Percentiles rank a stretch among this genome's conserved stretches.
Conservation (phyloP, 1,140 invertebrate genomes). For the Drepana arcuata region DNA sequence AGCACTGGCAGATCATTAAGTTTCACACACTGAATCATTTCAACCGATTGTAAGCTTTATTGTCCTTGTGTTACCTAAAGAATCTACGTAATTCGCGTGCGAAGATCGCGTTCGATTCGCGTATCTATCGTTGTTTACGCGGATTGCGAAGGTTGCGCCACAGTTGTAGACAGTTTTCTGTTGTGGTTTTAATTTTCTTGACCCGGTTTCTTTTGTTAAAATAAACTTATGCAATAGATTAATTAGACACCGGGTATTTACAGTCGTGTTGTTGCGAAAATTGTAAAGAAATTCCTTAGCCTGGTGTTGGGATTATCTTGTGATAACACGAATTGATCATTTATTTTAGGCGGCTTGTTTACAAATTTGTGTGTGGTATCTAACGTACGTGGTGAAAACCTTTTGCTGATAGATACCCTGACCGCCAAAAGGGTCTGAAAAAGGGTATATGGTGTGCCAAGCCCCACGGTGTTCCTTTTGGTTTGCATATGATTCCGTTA, state of each 20-base stretch:
- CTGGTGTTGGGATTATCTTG: too few relatives aligned
- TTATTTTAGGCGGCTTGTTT: too few relatives aligned
- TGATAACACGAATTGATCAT: too few relatives aligned
- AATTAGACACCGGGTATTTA: slow-evolving; percentile 19
- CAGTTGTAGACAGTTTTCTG: slow-evolving; percentile 15
- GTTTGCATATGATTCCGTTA: too few relatives aligned
- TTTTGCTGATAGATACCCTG: too few relatives aligned
- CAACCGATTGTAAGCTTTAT: slow-evolving; percentile 24
- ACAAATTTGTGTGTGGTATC: too few relatives aligned
- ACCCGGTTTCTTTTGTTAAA: slow-evolving; percentile 39
- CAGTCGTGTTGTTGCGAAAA: too few relatives aligned
- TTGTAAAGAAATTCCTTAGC: too few relatives aligned
- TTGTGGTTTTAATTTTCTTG: slow-evolving; percentile 43
- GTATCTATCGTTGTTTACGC: slow-evolving; percentile 20
- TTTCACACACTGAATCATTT: slow-evolving; percentile 15
- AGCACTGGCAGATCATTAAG: slow-evolving; percentile 27
- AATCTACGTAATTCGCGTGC: slow-evolving; percentile 4
- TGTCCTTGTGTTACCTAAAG: slow-evolving; percentile 6
- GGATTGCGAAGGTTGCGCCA: slow-evolving; percentile 31
- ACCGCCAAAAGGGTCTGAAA: too few relatives aligned
- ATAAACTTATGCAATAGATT: slow-evolving; percentile 33
- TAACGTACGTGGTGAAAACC: too few relatives aligned
- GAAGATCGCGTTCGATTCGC: background rate
- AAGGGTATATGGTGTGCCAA: too few relatives aligned
- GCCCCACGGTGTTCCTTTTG: too few relatives aligned